These are phyloP conservation scores for Clistopyga incitator DNA, from an alignment of 2,888 invertebrate genomes.

Conservation along the genomic window DNA sequence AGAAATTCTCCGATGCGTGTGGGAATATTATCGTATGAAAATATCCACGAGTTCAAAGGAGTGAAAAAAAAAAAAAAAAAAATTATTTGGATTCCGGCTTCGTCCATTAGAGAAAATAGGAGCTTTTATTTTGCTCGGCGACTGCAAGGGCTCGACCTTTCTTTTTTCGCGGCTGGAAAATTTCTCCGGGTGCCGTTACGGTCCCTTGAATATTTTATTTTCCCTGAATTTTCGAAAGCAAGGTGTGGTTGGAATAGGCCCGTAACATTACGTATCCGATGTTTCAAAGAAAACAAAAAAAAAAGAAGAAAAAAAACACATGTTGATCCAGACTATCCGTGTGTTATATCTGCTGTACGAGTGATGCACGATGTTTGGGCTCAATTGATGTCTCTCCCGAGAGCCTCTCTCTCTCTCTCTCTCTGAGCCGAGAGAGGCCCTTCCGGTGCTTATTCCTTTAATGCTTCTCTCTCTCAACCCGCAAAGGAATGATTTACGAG, in stretches of 20 bases:
- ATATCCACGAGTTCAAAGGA: neutral
- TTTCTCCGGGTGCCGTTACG: conserved; percentile 13
- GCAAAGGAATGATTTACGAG: conserved; percentile 67
- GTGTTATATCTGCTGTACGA: conserved; percentile 33
- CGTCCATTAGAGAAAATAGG: conserved; percentile 31
- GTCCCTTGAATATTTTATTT: conserved; percentile 17
- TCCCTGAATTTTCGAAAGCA: neutral
- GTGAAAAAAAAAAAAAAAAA: neutral
- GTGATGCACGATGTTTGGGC: conserved; percentile 65
- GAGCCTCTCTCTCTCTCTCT: conserved; percentile 40
- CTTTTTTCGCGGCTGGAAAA: neutral
- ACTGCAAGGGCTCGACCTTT: neutral
- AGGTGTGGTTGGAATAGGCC: too few species aligned
- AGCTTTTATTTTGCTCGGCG: conserved; percentile 5
- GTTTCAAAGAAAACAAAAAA: conserved; percentile 7
- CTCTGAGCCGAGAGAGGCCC: conserved; percentile 42
- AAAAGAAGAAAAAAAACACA: conserved; percentile 24
- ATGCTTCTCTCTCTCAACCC: conserved; percentile 36
- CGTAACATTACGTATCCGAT: neutral
- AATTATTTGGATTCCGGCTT: neutral
- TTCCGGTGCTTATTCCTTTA: conserved; percentile 27
- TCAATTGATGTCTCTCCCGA: conserved; percentile 55
- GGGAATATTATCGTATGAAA: conserved; percentile 17
- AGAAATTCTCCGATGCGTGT: neutral
- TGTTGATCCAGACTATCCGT: conserved; percentile 34